phyloP scores from a whole-genome alignment of 2,113 vertebrate species.

The Microtus montanus region DNA sequence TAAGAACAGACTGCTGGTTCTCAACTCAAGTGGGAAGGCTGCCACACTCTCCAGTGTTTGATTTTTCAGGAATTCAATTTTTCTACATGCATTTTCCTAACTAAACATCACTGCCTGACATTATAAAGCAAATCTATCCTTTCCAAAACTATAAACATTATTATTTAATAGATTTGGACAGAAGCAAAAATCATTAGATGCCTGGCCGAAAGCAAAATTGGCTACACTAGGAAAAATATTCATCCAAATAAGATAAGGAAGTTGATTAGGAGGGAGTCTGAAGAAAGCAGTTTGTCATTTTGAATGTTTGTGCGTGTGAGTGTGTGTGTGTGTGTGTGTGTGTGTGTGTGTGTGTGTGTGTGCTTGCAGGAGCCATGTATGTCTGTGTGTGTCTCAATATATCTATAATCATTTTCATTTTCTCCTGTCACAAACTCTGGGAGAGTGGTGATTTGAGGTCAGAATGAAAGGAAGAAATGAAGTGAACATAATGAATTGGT shows the following conservation, averaged over 20 bases:
- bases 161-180: constrained; percentile 45
- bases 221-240: neutral
- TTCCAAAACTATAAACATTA: constrained; percentile 56
- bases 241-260: constrained; percentile 19
- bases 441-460: neutral
- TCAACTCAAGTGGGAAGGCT: neutral
- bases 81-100: neutral
- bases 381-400: neutral
- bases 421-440: neutral
- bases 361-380: neutral
- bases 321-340: too few relatives aligned
- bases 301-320: neutral
- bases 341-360: neutral
- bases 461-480: neutral
- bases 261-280: neutral
- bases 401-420: neutral
- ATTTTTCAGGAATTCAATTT: constrained; percentile 61
- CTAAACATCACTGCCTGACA: constrained; percentile 38
- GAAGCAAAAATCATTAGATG: constrained; percentile 53
- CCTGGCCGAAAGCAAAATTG: constrained; percentile 1
- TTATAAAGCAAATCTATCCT: constrained; percentile 35
- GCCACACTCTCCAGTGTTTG: neutral
- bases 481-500: neutral
- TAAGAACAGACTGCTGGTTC: neutral
- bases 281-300: neutral